Base-by-base conservation (phyloP, 1,140 invertebrate genomes). In the Formica exsecta region DNA sequence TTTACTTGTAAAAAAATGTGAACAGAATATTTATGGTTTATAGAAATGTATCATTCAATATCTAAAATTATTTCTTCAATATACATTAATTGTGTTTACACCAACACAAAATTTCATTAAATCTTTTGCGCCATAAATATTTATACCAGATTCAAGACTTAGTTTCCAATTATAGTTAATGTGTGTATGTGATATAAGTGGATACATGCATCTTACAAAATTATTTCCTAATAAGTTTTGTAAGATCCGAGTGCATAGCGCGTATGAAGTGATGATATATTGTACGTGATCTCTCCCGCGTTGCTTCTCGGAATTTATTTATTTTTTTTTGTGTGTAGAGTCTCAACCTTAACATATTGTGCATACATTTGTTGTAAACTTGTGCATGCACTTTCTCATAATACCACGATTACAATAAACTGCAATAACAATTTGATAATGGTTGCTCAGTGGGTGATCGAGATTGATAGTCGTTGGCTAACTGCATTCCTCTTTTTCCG, bases 391-490 rank as follows among this genome's bases (percentile, higher is more conserved):
- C 59, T 48, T 87, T 71, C 57, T 70, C 11, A 71, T 29, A 75
- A 22, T 41, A 48, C 44, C 13, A 51, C 9, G n/a, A 83, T 88
- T 91, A 92, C 25, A 91, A 29, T 54, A 90, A 57, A 44, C 62
- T 84, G 73, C 94, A 95, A 41, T 92, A 95, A 86, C 94, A 95
- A 73, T 75, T 92, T 19, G 93, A 93, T 51, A 91, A 83, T 5
- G 86, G 22, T 51, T 91, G 88, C 13, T 90, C 32, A 85, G 70
- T 16, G 90, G 86, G 41, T 38, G 36, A 38, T 44, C 9, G 41
- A 44, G 41, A 11, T 44, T 44, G 41, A 29, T 89, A 59, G 44
- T 93, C 90, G 41, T 93, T 91, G 13, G 89, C 89, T 32, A 95
- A 65, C 29, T 94, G 92, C 62, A 95, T 90, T 36, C 91, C 93